Percentiles rank a stretch among this genome's conserved stretches.
Evolutionary conservation across 2,113 vertebrate species (phyloP).

Genomic region (Opisthocomus hoazin): DNA sequence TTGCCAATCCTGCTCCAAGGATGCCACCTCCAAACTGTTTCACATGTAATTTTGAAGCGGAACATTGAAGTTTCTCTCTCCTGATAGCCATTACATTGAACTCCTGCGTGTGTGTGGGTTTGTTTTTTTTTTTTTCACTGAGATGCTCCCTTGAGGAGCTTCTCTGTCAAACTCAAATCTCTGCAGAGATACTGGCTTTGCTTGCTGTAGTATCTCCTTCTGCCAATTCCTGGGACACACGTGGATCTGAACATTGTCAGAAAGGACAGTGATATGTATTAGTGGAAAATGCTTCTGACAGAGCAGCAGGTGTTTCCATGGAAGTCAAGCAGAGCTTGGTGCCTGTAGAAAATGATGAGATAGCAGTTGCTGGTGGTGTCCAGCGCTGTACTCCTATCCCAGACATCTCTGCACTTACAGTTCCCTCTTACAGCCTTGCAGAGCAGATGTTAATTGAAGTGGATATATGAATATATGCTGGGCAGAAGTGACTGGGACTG

Average conservation of each 20-base stretch:
- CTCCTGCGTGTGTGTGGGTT: no score
- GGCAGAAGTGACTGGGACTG: neutral
- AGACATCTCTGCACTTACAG: neutral
- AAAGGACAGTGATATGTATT: neutral
- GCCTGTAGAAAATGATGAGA: neutral
- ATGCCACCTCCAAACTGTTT: neutral
- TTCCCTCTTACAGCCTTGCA: neutral
- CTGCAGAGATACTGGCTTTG: neutral
- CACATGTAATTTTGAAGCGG: neutral
- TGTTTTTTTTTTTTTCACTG: neutral
- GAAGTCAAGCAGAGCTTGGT: neutral
- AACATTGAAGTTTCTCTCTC: neutral
- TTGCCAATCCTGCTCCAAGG: neutral
- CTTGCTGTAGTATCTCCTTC: neutral
- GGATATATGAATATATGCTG: neutral
- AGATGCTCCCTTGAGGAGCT: neutral
- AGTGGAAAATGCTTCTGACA: constrained; percentile 27
- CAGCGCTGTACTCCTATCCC: neutral
- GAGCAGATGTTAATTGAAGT: neutral
- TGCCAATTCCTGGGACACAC: neutral
- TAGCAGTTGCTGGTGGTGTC: neutral
- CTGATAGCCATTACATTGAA: neutral
- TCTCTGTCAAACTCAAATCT: neutral
- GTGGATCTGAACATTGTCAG: neutral
- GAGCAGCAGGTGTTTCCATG: constrained; percentile 17